These are phyloP conservation scores for Morpho helenor DNA, from an alignment of 2,888 invertebrate species.

Conservation along the genomic window DNA sequence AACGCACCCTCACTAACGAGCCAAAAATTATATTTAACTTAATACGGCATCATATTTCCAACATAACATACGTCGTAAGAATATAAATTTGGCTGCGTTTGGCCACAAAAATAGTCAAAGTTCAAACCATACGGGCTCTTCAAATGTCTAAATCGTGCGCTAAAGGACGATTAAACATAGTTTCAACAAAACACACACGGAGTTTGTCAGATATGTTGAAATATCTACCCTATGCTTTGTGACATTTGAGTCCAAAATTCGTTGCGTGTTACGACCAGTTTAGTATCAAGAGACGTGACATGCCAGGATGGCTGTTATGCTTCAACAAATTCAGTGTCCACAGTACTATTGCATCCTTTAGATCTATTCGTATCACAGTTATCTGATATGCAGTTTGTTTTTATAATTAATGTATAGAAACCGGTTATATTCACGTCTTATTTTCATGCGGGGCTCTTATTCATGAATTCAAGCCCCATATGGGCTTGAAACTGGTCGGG, in stretches of 20 bases:
- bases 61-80: not conserved
- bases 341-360: conserved; percentile 43
- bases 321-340: conserved; percentile 53
- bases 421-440: too few relatives aligned
- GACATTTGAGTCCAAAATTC: conserved; percentile 11
- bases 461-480: too few relatives aligned
- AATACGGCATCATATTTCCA: too few relatives aligned
- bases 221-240: not conserved
- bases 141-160: conserved; percentile 21
- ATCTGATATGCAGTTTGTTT: conserved; percentile 13
- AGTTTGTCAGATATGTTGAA: conserved; percentile 18
- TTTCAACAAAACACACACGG: conserved; percentile 42
- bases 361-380: conserved; percentile 22
- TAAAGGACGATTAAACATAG: conserved; percentile 32
- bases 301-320: conserved; percentile 47
- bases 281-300: conserved; percentile 30
- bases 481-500: too few relatives aligned
- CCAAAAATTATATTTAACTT: too few relatives aligned
- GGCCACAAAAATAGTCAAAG: conserved; percentile 11
- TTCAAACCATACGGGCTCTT: conserved; percentile 10
- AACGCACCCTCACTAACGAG: too few relatives aligned
- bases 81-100: not conserved
- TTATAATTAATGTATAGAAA: too few relatives aligned
- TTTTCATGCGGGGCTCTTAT: too few relatives aligned
- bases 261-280: conserved; percentile 6